These are phyloP conservation scores for Oncorhynchus clarkii DNA, from an alignment of 2,113 vertebrate species.

Conservation along the genomic window DNA sequence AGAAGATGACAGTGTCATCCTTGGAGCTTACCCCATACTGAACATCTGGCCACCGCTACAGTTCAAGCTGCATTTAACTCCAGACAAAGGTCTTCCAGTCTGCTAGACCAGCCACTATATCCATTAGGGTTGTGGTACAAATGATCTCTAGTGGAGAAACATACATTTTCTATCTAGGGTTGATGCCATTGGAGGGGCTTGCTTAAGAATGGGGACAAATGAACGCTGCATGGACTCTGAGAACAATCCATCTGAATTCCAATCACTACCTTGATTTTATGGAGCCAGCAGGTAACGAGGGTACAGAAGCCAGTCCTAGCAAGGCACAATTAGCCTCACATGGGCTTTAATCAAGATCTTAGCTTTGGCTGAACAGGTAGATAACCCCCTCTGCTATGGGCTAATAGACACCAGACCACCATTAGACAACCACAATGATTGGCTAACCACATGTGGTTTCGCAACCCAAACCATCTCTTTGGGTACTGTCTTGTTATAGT, in stretches of 20 bases:
- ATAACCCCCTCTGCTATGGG: constrained; percentile 18
- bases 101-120: neutral
- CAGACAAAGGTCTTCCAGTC: neutral
- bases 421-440: constrained; percentile 24
- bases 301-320: constrained; percentile 16
- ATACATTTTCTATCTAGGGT: neutral
- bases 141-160: neutral
- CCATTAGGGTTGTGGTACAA: neutral
- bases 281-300: constrained; percentile 37
- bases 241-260: neutral
- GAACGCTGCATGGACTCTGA: neutral
- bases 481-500: neutral
- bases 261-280: constrained; percentile 47
- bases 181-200: neutral
- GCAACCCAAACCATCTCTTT: neutral
- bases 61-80: neutral
- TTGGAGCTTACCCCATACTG: neutral
- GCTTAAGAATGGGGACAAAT: neutral
- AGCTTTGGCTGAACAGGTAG: neutral
- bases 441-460: constrained; percentile 7
- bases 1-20: neutral
- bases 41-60: neutral
- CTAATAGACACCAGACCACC: too few relatives aligned
- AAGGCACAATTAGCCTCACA: constrained; percentile 26
- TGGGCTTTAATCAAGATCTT: constrained; percentile 4